Percentiles rank a stretch among this genome's conserved stretches.
Conservation (phyloP, 1,140 invertebrate species). For the Varroa destructor region DNA sequence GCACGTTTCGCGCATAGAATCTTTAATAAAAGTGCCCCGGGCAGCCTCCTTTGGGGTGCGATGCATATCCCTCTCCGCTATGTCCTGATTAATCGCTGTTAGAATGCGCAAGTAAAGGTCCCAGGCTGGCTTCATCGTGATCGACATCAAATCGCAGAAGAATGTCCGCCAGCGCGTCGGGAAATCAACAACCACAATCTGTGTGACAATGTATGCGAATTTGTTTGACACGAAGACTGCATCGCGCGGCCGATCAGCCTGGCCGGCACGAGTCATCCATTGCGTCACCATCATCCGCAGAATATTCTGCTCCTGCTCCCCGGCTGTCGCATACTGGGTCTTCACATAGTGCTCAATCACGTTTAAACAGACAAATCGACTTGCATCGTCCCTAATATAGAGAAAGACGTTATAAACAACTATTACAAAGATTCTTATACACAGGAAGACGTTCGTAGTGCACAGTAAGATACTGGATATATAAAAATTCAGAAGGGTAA, state of each 20-base stretch:
- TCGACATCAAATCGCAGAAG: slow-evolving; percentile 45
- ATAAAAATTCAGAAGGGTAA: no score
- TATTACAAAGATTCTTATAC: no score
- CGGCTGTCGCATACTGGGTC: slow-evolving; percentile 36
- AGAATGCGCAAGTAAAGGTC: slow-evolving; percentile 47
- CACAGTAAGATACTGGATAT: no score
- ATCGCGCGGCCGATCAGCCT: neutral
- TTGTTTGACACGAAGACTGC: slow-evolving; percentile 40
- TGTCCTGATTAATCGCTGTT: slow-evolving; percentile 45
- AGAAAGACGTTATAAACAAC: slow-evolving; percentile 18
- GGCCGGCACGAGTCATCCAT: slow-evolving; percentile 24
- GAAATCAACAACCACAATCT: slow-evolving; percentile 47
- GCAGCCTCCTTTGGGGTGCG: slow-evolving; percentile 41
- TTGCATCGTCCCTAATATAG: slow-evolving; percentile 42
- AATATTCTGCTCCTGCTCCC: slow-evolving; percentile 11
- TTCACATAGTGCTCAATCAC: slow-evolving; percentile 45
- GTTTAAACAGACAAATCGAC: slow-evolving; percentile 46
- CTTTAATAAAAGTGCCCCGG: slow-evolving; percentile 47
- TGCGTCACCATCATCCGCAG: slow-evolving; percentile 5
- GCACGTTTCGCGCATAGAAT: slow-evolving; percentile 47
- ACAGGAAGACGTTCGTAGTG: no score
- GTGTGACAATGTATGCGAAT: slow-evolving; percentile 45
- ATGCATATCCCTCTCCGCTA: slow-evolving; percentile 37
- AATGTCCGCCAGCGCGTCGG: slow-evolving; percentile 46
- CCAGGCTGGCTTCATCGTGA: slow-evolving; percentile 40